Conservation (phyloP, 2,888 invertebrate species). For the Dicranocentrus wangi region DNA sequence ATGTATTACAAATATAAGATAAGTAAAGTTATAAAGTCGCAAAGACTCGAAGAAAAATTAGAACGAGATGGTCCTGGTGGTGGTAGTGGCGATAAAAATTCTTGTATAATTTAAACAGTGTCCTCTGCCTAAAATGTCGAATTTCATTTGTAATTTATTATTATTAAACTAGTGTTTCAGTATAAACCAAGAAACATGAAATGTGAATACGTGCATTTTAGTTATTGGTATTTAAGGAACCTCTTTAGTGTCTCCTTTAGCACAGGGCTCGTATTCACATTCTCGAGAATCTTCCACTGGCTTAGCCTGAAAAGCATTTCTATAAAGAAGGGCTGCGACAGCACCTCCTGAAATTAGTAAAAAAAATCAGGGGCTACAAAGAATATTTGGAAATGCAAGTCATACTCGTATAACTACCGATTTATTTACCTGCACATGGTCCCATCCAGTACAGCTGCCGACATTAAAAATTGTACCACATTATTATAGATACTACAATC, state of each 20-base stretch:
- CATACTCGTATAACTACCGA: too few relatives aligned
- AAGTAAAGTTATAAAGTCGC: too few relatives aligned
- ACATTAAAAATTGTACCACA: constrained; percentile 20
- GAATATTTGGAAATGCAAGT: too few relatives aligned
- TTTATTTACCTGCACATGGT: constrained; percentile 68
- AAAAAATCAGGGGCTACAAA: too few relatives aligned
- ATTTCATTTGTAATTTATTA: neutral
- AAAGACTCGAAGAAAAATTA: too few relatives aligned
- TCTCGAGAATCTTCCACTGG: constrained; percentile 47
- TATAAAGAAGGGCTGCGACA: constrained; percentile 71
- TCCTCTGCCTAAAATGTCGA: neutral
- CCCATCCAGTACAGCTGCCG: constrained; percentile 71
- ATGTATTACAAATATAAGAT: too few relatives aligned
- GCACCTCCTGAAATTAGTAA: constrained; percentile 66
- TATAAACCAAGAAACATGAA: neutral
- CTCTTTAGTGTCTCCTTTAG: constrained; percentile 72
- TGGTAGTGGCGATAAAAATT: too few relatives aligned
- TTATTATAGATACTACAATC: too few relatives aligned
- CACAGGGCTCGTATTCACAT: constrained; percentile 69
- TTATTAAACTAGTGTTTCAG: neutral
- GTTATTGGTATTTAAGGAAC: constrained; percentile 58
- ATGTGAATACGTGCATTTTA: constrained; percentile 40
- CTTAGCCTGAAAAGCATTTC: constrained; percentile 65
- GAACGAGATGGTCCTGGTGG: too few relatives aligned
- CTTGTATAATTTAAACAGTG: neutral